phyloP scores from a whole-genome alignment of 2,888 invertebrate genomes.

The Nasonia oneida region DNA sequence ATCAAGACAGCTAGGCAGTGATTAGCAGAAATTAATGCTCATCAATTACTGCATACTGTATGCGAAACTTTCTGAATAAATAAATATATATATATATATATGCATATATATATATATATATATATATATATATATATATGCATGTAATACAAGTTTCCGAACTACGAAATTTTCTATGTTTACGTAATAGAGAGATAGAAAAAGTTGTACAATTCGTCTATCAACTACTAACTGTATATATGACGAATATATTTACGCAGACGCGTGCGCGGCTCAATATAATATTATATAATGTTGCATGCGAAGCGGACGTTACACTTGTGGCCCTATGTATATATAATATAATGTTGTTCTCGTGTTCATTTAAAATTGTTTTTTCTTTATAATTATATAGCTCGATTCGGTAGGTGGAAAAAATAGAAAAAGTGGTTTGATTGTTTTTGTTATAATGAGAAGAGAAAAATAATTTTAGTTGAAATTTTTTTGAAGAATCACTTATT shows the following conservation, averaged over 20 bases:
- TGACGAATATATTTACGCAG: conserved; percentile 61
- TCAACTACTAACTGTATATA: conserved; percentile 56
- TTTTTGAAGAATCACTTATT: conserved; percentile 19
- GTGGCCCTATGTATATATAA: conserved; percentile 54
- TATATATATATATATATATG: conserved; percentile 34
- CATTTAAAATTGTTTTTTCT: conserved; percentile 12
- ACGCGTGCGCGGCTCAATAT: conserved; percentile 61
- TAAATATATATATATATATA: no score
- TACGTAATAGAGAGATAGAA: conserved; percentile 57
- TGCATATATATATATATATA: conserved; percentile 23
- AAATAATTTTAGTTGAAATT: conserved; percentile 32
- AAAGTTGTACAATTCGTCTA: conserved; percentile 56
- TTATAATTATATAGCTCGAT: conserved; percentile 5
- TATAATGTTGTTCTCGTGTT: conserved; percentile 50
- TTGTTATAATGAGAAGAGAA: conserved; percentile 15
- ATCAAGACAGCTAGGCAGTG: conserved; percentile 57
- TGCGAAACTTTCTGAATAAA: conserved; percentile 56
- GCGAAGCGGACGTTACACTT: conserved; percentile 64
- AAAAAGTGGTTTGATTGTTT: conserved; percentile 19
- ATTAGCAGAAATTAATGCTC: conserved; percentile 60
- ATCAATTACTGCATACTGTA: conserved; percentile 58
- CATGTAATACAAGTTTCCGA: conserved; percentile 56
- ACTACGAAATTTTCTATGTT: conserved; percentile 59
- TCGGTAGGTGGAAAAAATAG: conserved; percentile 26
- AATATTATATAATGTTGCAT: conserved; percentile 56